Percentiles rank a stretch among this genome's conserved stretches.
Evolutionary conservation across 2,797 vertebrate species (phyloP).

Genomic region (Numenius phaeopus): DNA sequence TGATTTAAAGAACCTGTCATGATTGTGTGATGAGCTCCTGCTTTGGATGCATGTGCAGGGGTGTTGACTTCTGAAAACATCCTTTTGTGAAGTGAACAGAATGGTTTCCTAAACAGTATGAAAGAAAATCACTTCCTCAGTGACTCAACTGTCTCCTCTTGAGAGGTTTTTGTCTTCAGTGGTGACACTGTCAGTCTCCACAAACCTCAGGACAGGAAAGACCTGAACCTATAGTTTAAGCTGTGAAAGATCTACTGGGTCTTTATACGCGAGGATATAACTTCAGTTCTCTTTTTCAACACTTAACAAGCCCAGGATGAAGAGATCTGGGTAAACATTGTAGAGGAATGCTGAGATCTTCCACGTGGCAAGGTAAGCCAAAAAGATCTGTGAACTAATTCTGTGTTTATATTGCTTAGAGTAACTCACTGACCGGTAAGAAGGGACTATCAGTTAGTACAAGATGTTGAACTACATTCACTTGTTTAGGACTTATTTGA

Average conservation of each 20-base stretch:
- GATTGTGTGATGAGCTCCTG: not conserved
- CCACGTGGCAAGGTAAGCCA: not conserved
- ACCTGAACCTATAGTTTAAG: not conserved
- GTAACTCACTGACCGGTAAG: not conserved
- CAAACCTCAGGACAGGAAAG: not conserved
- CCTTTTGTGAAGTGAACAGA: not conserved
- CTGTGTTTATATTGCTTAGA: not conserved
- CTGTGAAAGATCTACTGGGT: not conserved
- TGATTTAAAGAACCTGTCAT: not conserved
- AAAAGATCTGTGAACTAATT: not conserved
- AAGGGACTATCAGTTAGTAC: not conserved
- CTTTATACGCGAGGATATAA: not conserved
- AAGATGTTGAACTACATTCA: not conserved
- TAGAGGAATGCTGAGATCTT: not conserved
- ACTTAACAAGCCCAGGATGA: not conserved
- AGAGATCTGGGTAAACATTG: not conserved
- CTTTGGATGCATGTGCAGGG: not conserved
- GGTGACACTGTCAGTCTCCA: slow-evolving; percentile 4
- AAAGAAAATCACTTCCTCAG: slow-evolving; percentile 44
- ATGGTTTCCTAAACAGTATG: slow-evolving; percentile 1
- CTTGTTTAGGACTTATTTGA: not conserved
- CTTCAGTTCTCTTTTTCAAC: not conserved
- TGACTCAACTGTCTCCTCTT: slow-evolving; percentile 58
- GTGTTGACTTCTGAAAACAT: not conserved
- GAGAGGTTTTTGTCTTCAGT: slow-evolving; percentile 13